Base-by-base conservation (phyloP, 2,888 invertebrate species). In the Scaptomyza tumidula region DNA sequence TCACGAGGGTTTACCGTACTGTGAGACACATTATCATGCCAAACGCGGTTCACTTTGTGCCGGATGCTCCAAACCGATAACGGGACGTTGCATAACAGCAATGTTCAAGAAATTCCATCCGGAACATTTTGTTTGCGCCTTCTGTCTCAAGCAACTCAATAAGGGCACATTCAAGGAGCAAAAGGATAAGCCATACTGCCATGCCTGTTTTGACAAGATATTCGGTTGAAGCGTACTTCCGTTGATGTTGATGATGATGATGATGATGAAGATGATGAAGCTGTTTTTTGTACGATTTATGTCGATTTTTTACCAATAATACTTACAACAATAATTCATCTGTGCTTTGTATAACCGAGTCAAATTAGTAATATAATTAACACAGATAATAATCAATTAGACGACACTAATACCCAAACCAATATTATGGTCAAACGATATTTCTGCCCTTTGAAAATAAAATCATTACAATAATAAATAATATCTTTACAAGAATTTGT, bases 141-240 rank as follows among this genome's bases (percentile, higher is more conserved):
- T 99, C 93, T 99, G 99, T 91, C 94, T 98, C 73, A 96, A 98
- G 90, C 99, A 99, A 91, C 94, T 99, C 80, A 99, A 99, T 93
- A 99, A 99, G 92, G 99, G 99, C 88, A 99, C 99, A 0, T 99
- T 99, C 93, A 99, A 99, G 92, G 99, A 99, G 92, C 98, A 99
- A 91, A 98, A 98, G 91, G 98, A 98, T 90, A 98, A 99, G 91
- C 99, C 99, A 1, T 99, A 99, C 93, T 99, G 99, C 92, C 99
- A 99, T 91, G 94, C 95, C 70, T 99, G 99, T 93, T 99, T 99
- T 92, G 98, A 98, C 76, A 99, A 98, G 91, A 94, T 99, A 41
- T 99, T 98, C 91, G 98, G 98, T 75, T 98, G 94, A 93, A 24
- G 2, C 24, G 24, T 24, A 5, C 19, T 19, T 19, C 39, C 52